A percentile compares a stretch with the other conserved stretches of the same genome.
Conservation (phyloP, 2,797 vertebrate genomes). For the Onychomys torridus region DNA sequence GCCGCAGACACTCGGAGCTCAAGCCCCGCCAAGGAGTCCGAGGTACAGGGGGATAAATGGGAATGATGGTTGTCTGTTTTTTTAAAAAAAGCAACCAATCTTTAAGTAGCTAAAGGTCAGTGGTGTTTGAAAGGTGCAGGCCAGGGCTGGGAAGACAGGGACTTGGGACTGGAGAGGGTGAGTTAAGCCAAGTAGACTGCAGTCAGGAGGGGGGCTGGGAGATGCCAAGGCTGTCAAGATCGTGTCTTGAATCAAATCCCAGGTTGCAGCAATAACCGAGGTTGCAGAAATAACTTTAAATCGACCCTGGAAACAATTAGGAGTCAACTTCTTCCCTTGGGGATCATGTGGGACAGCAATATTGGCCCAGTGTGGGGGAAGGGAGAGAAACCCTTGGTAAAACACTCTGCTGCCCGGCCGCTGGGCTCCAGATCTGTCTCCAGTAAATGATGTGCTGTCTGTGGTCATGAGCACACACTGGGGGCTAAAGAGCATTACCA, state of each 20-base stretch:
- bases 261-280: background rate
- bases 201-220: background rate
- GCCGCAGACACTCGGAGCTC: background rate
- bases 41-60: background rate
- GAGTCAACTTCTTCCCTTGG: background rate
- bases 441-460: background rate
- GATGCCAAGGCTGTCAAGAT: background rate
- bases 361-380: background rate
- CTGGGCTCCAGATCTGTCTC: background rate
- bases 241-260: background rate
- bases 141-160: background rate
- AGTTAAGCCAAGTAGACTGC: background rate
- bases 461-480: background rate
- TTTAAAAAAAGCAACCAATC: background rate
- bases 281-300: background rate
- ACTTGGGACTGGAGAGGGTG: background rate
- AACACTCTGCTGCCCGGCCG: background rate
- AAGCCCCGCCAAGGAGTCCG: background rate
- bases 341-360: background rate
- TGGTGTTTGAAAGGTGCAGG: background rate
- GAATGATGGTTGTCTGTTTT: background rate
- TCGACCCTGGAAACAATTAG: background rate
- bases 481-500: background rate
- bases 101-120: background rate
- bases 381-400: background rate